Evolutionary conservation across 2,888 invertebrate species (phyloP).

Genomic region (Leptura quadrifasciata): DNA sequence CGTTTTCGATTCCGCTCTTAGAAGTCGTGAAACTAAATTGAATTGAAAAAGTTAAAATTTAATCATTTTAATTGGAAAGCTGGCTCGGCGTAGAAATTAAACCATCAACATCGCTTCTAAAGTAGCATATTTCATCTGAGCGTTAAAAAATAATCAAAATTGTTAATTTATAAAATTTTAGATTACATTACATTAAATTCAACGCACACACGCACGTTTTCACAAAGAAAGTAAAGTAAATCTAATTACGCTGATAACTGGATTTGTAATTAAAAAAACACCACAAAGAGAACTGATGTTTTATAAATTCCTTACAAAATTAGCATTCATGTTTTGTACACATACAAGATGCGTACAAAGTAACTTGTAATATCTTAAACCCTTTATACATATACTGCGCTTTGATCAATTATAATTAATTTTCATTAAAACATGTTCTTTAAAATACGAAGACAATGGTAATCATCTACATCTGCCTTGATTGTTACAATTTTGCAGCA

Average conservation of each 20-base stretch:
- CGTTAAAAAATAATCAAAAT: not conserved
- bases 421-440: no score
- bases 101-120: constrained; percentile 32
- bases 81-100: constrained; percentile 8
- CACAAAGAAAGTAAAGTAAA: not conserved
- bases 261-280: no score
- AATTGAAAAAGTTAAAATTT: constrained; percentile 28
- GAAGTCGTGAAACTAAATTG: constrained; percentile 1
- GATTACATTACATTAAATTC: not conserved
- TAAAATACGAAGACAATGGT: no score
- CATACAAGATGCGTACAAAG: no score
- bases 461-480: no score
- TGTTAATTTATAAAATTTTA: not conserved
- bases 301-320: no score
- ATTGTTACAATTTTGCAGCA: no score
- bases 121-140: constrained; percentile 21
- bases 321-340: no score
- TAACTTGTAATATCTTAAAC: no score
- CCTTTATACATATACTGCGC: no score
- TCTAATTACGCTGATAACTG: not conserved
- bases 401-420: no score
- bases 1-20: constrained; percentile 12
- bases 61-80: constrained; percentile 26
- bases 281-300: no score
- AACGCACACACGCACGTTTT: not conserved